A percentile compares a stretch with the other conserved stretches of the same genome.
These are phyloP conservation scores for Malacoctenus gilli DNA, from an alignment of 2,797 vertebrate species.

Conservation along the genomic window DNA sequence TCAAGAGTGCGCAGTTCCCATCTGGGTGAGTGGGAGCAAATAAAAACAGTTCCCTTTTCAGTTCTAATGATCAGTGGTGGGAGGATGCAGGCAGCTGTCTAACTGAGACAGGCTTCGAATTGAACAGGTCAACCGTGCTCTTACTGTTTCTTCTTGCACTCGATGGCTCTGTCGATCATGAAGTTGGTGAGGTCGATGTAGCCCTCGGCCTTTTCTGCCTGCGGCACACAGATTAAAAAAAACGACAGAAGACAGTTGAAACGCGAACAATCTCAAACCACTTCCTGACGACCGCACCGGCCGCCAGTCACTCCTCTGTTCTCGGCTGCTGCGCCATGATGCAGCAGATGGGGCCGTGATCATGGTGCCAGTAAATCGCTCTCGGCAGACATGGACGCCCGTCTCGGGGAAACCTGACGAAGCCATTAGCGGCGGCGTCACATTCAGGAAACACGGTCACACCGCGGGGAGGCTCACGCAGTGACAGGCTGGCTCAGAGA, in stretches of 20 bases:
- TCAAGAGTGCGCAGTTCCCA: not conserved
- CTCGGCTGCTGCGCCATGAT: not conserved
- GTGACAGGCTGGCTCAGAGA: slow-evolving; percentile 4
- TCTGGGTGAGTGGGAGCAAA: not conserved
- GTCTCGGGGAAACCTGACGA: not conserved
- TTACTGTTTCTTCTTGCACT: slow-evolving; percentile 99
- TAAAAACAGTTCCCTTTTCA: slow-evolving; percentile 1
- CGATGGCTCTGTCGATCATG: slow-evolving; percentile 89
- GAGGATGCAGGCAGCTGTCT: not conserved
- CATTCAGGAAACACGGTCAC: slow-evolving; percentile 30
- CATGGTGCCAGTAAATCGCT: slow-evolving; percentile 20
- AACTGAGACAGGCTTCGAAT: not conserved
- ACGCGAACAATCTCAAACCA: slow-evolving; percentile 43
- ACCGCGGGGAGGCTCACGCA: not conserved
- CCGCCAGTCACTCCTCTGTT: slow-evolving; percentile 20
- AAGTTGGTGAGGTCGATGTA: slow-evolving; percentile 95
- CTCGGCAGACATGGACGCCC: not conserved
- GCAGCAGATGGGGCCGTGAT: not conserved
- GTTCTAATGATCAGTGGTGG: not conserved
- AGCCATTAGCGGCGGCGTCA: slow-evolving; percentile 15
- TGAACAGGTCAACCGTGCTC: slow-evolving; percentile 41
- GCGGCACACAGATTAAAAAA: slow-evolving; percentile 56
- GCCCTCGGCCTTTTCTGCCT: slow-evolving; percentile 97
- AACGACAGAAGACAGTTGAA: not conserved
- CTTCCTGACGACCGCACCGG: slow-evolving; percentile 49